Evolutionary conservation across 2,797 vertebrate species (phyloP), one percentile per base, ranked within the genome.

Genomic region (Epinephelus coioides): DNA sequence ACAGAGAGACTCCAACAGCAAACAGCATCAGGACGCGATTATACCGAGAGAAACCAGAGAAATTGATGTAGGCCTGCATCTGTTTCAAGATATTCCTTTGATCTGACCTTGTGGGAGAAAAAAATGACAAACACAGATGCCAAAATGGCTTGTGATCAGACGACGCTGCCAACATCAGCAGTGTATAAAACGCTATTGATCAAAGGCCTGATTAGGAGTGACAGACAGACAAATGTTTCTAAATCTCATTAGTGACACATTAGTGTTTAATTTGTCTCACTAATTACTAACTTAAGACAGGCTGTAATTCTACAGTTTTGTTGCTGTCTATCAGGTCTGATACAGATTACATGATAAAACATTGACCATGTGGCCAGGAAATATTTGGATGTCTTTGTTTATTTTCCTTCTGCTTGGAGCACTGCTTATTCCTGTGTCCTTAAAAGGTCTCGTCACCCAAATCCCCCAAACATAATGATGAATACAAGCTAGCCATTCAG

Each of bases 21-120:
- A 89, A 65, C 71, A 73, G 51, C 84, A 90, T 62, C 74, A 44
- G 78, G 84, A 44, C 73, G 55, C 82, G 60, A 90, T 91, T 89
- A 86, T 21, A 73, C 1, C 0, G 3, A 78, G 19, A 81, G 61
- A 80, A 83, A 83, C 46, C 61, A 86, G 40, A 76, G 21, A 64
- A 80, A 87, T 4, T 69, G 59, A 69, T 76, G 76, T 64, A 38
- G 51, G 54, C 46, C 64, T 65, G 44, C 62, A 76, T 83, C 63
- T 87, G 59, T 67, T 86, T 82, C 61, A 79, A 70, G 53, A 46
- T 79, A 50, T 70, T 84, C 63, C 65, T 81, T 83, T 83, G 64
- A 77, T 80, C 56, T 2, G 12, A 70, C 53, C 12, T 47, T 69
- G 63, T 57, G 30, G 38, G 67, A 0, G 2, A 79, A 47, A 70